phyloP scores from a whole-genome alignment of 2,797 vertebrate species.

The Rallus crepitans region DNA sequence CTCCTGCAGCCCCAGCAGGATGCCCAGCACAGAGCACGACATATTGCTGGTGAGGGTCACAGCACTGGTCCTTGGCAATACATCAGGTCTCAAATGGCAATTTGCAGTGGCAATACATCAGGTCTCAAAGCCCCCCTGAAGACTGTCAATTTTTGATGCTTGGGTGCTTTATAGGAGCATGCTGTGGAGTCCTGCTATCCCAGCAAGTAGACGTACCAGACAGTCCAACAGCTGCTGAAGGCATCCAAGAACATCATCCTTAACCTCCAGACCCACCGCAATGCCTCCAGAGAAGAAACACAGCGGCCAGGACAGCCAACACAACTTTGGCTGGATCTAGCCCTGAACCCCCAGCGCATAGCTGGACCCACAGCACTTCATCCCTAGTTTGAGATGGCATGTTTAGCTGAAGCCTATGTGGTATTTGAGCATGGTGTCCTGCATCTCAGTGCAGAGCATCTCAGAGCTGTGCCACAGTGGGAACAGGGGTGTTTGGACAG shows the following conservation, averaged over 20 bases:
- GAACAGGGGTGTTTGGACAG: neutral
- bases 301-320: neutral
- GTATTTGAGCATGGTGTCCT: neutral
- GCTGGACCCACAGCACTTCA: neutral
- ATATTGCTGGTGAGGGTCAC: neutral
- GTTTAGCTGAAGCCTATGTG: neutral
- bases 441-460: neutral
- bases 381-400: neutral
- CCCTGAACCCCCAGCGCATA: rapidly evolving
- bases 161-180: rapidly evolving
- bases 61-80: neutral
- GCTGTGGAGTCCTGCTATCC: neutral
- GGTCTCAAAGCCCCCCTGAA: neutral
- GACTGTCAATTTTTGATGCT: neutral
- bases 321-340: neutral
- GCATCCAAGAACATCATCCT: neutral
- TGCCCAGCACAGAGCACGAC: neutral
- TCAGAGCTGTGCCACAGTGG: neutral
- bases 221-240: neutral
- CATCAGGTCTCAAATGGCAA: neutral
- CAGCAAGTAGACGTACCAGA: neutral
- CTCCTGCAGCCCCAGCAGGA: neutral
- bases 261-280: neutral
- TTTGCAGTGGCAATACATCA: neutral
- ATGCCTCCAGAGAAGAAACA: neutral